phyloP scores from a whole-genome alignment of 1,140 invertebrate species.

The Sipha flava region DNA sequence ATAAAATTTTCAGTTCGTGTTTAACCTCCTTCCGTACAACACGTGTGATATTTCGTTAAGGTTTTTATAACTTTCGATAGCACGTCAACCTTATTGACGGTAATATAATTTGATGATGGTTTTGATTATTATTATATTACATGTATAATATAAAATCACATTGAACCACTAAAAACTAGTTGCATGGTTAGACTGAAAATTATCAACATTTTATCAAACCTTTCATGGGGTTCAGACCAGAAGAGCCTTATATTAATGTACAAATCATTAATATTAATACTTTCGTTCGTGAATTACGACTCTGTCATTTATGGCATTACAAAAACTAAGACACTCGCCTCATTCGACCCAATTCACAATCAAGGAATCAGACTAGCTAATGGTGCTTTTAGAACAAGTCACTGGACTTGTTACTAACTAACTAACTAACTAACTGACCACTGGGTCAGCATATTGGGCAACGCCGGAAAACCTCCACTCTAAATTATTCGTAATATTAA shows the following conservation, averaged over 20 bases:
- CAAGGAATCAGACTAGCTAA: background rate
- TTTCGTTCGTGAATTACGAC: background rate
- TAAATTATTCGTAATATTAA: background rate
- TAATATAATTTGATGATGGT: no score
- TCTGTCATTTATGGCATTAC: background rate
- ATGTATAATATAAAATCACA: no score
- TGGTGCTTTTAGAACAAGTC: background rate
- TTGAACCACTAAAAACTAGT: background rate
- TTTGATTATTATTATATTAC: no score
- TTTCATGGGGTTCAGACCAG: background rate
- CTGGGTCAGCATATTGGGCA: background rate
- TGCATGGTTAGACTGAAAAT: background rate
- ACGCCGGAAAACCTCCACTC: background rate
- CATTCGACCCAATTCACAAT: background rate
- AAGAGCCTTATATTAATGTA: background rate
- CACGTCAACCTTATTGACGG: no score
- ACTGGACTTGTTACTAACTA: no score
- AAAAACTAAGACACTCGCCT: background rate
- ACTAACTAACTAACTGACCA: no score
- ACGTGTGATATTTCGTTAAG: no score
- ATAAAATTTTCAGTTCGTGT: no score
- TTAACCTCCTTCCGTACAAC: no score
- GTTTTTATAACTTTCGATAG: no score
- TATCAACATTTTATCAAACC: background rate
- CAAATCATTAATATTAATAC: background rate